phyloP scores from a whole-genome alignment of 2,113 vertebrate species.

The Rafetus swinhoei region DNA sequence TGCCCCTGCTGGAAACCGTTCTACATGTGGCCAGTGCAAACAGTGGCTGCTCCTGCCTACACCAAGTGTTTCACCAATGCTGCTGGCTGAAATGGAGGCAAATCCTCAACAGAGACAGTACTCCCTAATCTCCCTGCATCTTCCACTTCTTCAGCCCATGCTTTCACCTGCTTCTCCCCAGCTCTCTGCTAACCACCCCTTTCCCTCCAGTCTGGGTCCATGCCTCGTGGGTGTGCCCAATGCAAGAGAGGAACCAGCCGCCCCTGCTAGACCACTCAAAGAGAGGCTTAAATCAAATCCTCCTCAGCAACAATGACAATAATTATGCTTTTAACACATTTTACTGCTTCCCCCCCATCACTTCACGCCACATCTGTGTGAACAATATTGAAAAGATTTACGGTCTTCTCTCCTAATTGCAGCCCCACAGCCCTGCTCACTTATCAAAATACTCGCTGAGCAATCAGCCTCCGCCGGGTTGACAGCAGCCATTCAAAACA shows the following conservation, averaged over 20 bases:
- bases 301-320: constrained; percentile 84
- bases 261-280: constrained; percentile 57
- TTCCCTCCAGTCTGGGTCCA: neutral
- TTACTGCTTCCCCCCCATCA: constrained; percentile 76
- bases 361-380: constrained; percentile 87
- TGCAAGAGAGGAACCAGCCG: constrained; percentile 57
- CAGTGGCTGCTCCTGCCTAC: neutral
- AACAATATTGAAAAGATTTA: constrained; percentile 89
- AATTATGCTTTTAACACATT: constrained; percentile 88
- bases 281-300: constrained; percentile 82
- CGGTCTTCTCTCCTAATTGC: constrained; percentile 88
- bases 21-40: neutral
- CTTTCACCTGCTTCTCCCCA: constrained; percentile 11
- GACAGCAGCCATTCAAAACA: constrained; percentile 85
- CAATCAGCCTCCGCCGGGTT: constrained; percentile 80
- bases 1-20: neutral
- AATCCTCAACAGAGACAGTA: neutral
- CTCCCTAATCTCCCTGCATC: neutral
- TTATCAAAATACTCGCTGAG: constrained; percentile 91
- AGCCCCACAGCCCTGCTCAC: constrained; percentile 81
- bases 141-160: neutral
- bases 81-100: neutral
- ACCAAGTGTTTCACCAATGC: neutral
- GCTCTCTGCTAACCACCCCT: constrained; percentile 36
- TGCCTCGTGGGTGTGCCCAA: neutral